Base-by-base conservation (phyloP, 1,140 invertebrate genomes). In the Aphidius gifuensis region DNA sequence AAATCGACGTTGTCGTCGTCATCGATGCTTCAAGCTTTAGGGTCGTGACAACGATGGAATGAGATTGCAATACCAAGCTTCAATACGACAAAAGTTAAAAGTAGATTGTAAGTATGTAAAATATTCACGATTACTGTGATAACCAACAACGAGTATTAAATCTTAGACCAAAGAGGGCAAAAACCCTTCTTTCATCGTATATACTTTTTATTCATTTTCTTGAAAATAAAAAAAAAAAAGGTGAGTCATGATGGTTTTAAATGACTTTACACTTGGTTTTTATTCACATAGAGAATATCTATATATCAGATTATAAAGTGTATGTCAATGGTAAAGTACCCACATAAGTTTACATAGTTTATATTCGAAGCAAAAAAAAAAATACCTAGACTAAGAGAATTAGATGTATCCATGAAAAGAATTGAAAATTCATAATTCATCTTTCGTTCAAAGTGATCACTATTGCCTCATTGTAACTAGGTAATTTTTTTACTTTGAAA, bases 71-170 rank as follows among this genome's bases (percentile, higher is more conserved):
- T 58, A 63, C 47, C 23, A 48, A 45, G 4, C 38, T 3, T 55
- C 39, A 9, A 53, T 44, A 7, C 23, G n/a, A 46, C 5, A 11
- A 4, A 23, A 11, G 39, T n/a, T 51, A 8, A 42, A 49, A 6
- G n/a, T 46, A 8, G 1, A 21, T 45, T 9, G 16, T 5, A 5
- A 43, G 21, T 40, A 51, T 43, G n/a, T 46, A 6, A 16, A 11
- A 16, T 60, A 51, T 60, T 53, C 64, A 69, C 68, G 77, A 79
- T 80, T 77, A 78, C 74, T 74, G 74, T 71, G 78, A 80, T 78
- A 80, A 80, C 72, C 73, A 77, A 76, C 73, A 77, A 76, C 73
- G 71, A 72, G 73, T 75, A 79, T 79, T 78, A 78, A 79, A 77
- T 77, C 73, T 77, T 73, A 69, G 70, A 70, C 71, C 68, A 57